Evolutionary conservation across 1,140 invertebrate species (phyloP), one percentile per base, ranked within the genome.

Genomic region (Eulimnadia texana): DNA sequence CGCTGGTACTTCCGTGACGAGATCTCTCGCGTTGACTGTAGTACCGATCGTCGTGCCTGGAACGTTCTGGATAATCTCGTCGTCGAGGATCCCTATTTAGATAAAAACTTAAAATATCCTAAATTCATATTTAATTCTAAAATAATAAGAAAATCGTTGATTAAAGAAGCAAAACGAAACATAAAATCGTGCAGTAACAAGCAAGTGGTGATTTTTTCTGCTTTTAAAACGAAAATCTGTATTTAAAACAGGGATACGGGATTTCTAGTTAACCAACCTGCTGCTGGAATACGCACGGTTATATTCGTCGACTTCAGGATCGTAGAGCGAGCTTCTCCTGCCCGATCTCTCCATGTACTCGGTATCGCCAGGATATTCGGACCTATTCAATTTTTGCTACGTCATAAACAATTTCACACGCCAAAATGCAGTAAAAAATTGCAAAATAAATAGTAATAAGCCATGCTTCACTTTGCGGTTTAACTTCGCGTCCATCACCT

Each of bases 291-390:
- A 42, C 33, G 33, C 33, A 9, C 33, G 33, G 16, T 16, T 16
- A 16, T 42, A 42, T 42, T 57, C 55, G 28, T 57, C 33, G 24
- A 29, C 19, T 23, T 56, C 55, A 11, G 27, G 27, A 23, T 57
- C 55, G 28, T 29, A 57, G 55, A 57, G 55, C n/a, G 55, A 57
- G 55, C 55, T 57, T 11, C 55, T 57, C 24, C 55, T 23, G 33
- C 55, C 55, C 11, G 55, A 57, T 19, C 55, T 23, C 55, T 57
- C 55, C 27, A 29, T 29, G 27, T 29, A 29, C 33, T 57, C 55
- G 6, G 25, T 33, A n/a, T 57, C 55, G 20, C 27, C 33, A 33
- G 25, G 33, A 33, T 57, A 57, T 3, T 57, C 55, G 27, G 55
- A 57, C 55, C 55, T 57, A 57, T 22, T 29, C 24, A 23, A 57